Conservation (phyloP, 2,888 invertebrate genomes). For the Cancer borealis region DNA sequence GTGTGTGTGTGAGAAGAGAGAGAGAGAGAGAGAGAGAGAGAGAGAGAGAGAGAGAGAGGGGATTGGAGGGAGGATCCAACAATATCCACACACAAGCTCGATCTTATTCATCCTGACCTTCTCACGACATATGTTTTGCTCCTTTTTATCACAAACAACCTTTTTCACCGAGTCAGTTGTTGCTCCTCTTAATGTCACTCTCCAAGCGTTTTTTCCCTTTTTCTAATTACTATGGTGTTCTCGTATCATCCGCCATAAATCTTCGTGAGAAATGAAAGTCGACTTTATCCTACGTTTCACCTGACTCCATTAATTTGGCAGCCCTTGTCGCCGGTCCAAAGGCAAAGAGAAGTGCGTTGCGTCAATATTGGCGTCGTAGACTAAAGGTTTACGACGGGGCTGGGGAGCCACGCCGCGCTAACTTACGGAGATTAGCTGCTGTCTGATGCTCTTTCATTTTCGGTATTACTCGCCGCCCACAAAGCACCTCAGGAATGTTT, state of each 20-base stretch:
- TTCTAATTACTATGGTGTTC: neutral
- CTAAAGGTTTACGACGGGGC: neutral
- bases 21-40: too few species aligned
- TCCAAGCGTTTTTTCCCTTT: neutral
- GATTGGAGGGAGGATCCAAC: neutral
- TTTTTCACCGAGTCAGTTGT: neutral
- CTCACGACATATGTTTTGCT: neutral
- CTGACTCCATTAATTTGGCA: conserved; percentile 2
- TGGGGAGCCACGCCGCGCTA: neutral
- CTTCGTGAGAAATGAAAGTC: neutral
- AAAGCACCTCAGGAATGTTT: neutral
- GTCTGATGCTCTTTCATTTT: conserved; percentile 37
- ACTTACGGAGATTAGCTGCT: conserved; percentile 18
- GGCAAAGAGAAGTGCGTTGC: neutral
- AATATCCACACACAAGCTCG: neutral
- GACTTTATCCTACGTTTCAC: neutral
- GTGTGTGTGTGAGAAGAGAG: neutral
- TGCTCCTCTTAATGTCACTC: neutral
- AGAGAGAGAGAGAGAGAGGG: neutral
- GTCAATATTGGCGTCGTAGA: neutral
- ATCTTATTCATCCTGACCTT: neutral
- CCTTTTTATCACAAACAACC: conserved; percentile 8
- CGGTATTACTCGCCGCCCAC: conserved; percentile 1
- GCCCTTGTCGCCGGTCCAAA: conserved; percentile 3
- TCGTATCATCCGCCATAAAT: neutral